phyloP scores from a whole-genome alignment of 2,888 invertebrate species.

The Aporophyla nigra region DNA sequence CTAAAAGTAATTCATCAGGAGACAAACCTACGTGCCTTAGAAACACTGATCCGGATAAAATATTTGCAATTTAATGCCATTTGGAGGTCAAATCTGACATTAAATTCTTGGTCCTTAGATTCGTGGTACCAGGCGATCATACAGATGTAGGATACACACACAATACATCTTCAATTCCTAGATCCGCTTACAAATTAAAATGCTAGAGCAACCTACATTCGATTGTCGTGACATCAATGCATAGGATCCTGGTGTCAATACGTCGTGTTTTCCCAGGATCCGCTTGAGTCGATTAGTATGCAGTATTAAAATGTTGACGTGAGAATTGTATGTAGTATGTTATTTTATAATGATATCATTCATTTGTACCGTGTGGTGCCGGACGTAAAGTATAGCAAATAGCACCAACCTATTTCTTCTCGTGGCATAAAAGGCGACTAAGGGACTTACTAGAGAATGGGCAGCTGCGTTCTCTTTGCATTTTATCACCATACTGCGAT shows the following conservation, averaged over 20 bases:
- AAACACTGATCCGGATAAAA: background rate
- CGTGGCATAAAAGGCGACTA: no score
- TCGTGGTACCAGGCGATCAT: slow-evolving; percentile 20
- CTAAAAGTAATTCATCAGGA: background rate
- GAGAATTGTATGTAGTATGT: slow-evolving; percentile 18
- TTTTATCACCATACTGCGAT: no score
- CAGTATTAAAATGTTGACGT: slow-evolving; percentile 39
- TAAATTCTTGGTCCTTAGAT: slow-evolving; percentile 1
- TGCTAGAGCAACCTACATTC: slow-evolving; percentile 45
- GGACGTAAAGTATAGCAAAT: no score
- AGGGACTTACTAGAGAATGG: no score
- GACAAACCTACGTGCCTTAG: background rate
- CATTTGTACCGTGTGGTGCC: slow-evolving; percentile 2
- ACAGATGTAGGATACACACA: slow-evolving; percentile 4
- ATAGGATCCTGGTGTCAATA: slow-evolving; percentile 49
- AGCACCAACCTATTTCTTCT: no score
- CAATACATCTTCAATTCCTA: slow-evolving; percentile 34
- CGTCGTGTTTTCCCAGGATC: slow-evolving; percentile 63
- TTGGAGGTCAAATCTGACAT: background rate
- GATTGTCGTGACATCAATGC: slow-evolving; percentile 50
- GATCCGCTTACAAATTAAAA: slow-evolving; percentile 60
- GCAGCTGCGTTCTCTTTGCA: no score
- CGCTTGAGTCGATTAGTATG: slow-evolving; percentile 51
- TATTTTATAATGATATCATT: slow-evolving; percentile 40
- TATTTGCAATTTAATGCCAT: background rate